Evolutionary conservation across 2,113 vertebrate species (phyloP), one percentile per base, ranked within the genome.

Genomic region (Isurus oxyrinchus): DNA sequence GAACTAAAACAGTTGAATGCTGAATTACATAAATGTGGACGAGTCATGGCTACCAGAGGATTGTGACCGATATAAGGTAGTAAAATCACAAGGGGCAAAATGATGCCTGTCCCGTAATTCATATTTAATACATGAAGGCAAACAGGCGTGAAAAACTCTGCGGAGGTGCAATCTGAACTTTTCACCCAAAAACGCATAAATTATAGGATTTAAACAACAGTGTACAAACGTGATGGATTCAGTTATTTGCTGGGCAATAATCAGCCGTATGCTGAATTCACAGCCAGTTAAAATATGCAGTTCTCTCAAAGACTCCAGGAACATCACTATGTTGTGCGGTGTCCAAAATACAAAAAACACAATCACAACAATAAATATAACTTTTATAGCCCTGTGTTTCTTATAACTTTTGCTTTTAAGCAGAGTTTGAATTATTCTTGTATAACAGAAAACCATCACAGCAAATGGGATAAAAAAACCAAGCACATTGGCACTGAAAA

Each of bases 321-420:
- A 98, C 63, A 99, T 96, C 0, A 97, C 97, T 5, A 99, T 66
- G 13, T 98, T 99, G 96, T 99, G 98, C 2, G 99, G 99, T 0
- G 98, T 97, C 99, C 99, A 99, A 97, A 98, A 99, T 0, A 98
- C 66, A 35, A 98, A 97, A 96, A 99, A 99, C 69, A 98, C 96
- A 0, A 98, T 97, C 96, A 99, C 98, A 40, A 99, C 98, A 94
- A 97, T 97, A 5, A 99, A 98, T 95, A 99, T 98, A 91, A 99
- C 97, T 87, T 98, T 98, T 86, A 99, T 97, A 0, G 99, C 99
- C 96, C 97, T 98, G 86, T 97, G 97, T 96, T 97, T 99, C 81
- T 98, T 99, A 96, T 98, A 98, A 11, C 98, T 99, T 72, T 97
- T 98, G 53, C 98, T 98, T 31, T 97, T 98, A 6, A 98, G 97